Evolutionary conservation across 1,140 invertebrate genomes (phyloP).

Genomic region (Drosophila mayri): DNA sequence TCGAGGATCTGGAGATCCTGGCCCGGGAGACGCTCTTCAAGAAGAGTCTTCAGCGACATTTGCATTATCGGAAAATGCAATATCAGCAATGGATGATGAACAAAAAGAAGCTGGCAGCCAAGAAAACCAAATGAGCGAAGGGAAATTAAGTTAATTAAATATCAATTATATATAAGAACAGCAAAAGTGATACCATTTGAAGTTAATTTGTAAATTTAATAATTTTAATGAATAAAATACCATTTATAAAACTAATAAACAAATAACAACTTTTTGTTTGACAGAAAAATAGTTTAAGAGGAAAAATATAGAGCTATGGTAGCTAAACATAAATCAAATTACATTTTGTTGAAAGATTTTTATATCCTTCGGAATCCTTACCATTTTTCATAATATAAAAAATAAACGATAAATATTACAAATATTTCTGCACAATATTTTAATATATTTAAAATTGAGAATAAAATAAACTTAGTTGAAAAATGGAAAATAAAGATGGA

Average conservation of each 20-base stretch:
- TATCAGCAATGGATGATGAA: conserved; percentile 44
- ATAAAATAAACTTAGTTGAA: too few species aligned
- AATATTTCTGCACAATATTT: too few species aligned
- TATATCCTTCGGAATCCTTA: too few species aligned
- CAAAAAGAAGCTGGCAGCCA: conserved; percentile 30
- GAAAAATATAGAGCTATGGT: neutral
- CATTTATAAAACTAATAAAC: neutral
- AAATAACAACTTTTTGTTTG: neutral
- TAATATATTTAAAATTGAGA: neutral
- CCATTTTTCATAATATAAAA: too few species aligned
- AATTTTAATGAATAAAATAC: neutral
- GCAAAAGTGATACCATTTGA: conserved; percentile 38
- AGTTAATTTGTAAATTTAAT: neutral
- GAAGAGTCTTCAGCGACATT: conserved; percentile 58
- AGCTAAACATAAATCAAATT: too few species aligned
- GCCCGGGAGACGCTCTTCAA: conserved; percentile 68
- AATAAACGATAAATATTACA: neutral
- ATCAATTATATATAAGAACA: conserved; percentile 11
- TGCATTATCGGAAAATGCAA: conserved; percentile 64
- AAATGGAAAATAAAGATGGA: neutral
- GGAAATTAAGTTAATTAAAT: neutral
- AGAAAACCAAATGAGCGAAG: neutral
- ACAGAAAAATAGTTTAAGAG: neutral
- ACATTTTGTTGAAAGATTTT: too few species aligned
- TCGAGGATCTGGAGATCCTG: conserved; percentile 68